Percentiles rank a stretch among this genome's conserved stretches.
These are phyloP conservation scores for Proisotoma minuta DNA, from an alignment of 2,888 invertebrate species.

Conservation along the genomic window DNA sequence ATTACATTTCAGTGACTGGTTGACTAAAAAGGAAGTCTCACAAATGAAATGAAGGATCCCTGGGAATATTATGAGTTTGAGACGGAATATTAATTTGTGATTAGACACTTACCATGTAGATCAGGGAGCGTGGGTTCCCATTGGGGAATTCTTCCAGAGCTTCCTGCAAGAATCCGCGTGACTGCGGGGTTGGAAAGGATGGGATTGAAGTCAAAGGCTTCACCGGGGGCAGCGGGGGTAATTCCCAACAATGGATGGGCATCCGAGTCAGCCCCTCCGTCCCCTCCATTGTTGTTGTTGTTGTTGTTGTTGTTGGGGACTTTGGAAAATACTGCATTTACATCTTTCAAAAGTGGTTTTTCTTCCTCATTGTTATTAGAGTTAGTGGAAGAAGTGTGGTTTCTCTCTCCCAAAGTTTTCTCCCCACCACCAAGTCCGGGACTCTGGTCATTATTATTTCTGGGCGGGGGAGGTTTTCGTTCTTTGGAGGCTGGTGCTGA, in stretches of 20 bases:
- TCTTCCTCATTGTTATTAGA: slow-evolving; percentile 31
- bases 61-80: slow-evolving; percentile 16
- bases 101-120: slow-evolving; percentile 47
- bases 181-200: slow-evolving; percentile 75
- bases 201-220: slow-evolving; percentile 60
- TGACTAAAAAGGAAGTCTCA: no score
- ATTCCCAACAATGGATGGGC: slow-evolving; percentile 48
- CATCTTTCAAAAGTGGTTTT: slow-evolving; percentile 58
- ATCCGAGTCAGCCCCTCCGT: slow-evolving; percentile 41
- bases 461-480: not conserved
- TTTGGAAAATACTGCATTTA: slow-evolving; percentile 65
- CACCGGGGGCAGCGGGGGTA: slow-evolving; percentile 47
- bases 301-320: slow-evolving; percentile 51
- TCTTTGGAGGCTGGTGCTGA: slow-evolving; percentile 16
- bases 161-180: slow-evolving; percentile 76
- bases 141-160: slow-evolving; percentile 60
- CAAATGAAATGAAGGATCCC: not conserved
- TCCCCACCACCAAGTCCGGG: slow-evolving; percentile 16
- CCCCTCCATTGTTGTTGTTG: slow-evolving; percentile 25
- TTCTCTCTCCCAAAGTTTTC: slow-evolving; percentile 24
- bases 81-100: slow-evolving; percentile 37
- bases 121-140: slow-evolving; percentile 48
- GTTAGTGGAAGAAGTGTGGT: slow-evolving; percentile 14
- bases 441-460: slow-evolving; percentile 21
- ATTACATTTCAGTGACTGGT: no score